phyloP scores from a whole-genome alignment of 2,113 vertebrate genomes.

The Dunckerocampus dactyliophorus region DNA sequence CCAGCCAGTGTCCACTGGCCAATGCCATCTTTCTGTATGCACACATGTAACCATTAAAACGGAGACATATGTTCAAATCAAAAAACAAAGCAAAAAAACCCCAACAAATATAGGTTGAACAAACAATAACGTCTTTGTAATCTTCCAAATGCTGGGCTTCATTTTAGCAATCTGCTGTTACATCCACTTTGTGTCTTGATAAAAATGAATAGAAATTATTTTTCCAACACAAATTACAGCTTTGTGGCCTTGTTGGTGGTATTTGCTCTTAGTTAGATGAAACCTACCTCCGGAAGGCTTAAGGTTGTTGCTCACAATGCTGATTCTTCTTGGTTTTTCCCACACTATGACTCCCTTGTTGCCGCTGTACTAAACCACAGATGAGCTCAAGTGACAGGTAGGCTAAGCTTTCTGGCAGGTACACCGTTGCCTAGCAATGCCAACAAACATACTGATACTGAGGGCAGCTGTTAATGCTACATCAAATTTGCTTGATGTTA shows the following conservation, averaged over 20 bases:
- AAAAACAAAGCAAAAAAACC: too few species aligned
- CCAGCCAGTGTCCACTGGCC: constrained; percentile 71
- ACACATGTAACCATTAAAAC: background rate
- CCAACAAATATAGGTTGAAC: background rate
- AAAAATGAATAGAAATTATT: background rate
- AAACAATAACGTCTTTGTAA: background rate
- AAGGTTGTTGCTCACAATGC: background rate
- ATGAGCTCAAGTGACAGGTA: constrained; percentile 43
- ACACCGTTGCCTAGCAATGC: constrained; percentile 38
- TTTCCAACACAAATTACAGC: background rate
- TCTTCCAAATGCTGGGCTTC: background rate
- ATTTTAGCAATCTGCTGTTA: too few species aligned
- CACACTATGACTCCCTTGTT: background rate
- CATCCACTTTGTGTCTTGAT: background rate
- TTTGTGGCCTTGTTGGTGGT: background rate
- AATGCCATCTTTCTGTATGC: constrained; percentile 57
- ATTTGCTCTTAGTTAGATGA: background rate
- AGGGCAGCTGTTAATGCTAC: background rate
- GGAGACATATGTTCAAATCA: background rate
- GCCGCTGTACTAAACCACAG: background rate
- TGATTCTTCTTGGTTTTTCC: background rate
- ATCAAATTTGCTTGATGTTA: too few species aligned
- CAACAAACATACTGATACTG: constrained; percentile 10
- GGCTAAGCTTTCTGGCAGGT: constrained; percentile 28
- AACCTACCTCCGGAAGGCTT: constrained; percentile 18